These are phyloP conservation scores for Myotis planiceps DNA, from an alignment of 2,797 vertebrate genomes.

Conservation along the genomic window DNA sequence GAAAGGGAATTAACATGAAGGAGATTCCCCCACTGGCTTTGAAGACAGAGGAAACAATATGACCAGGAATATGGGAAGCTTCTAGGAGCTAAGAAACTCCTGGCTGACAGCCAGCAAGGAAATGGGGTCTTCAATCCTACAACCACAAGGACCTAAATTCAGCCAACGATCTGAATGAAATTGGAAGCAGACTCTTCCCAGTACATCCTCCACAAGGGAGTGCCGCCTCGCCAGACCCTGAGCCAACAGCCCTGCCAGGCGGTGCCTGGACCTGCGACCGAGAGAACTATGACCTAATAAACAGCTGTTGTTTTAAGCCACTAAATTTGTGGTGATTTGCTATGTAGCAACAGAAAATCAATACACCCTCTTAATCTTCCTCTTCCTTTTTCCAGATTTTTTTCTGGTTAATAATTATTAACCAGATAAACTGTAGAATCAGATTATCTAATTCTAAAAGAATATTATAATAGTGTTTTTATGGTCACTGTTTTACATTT, in stretches of 20 bases:
- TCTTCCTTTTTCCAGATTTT: neutral
- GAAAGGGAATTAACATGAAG: neutral
- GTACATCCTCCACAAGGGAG: neutral
- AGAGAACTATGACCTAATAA: neutral
- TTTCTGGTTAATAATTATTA: neutral
- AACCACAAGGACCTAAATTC: neutral
- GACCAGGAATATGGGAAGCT: neutral
- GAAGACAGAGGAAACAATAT: neutral
- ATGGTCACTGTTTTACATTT: neutral
- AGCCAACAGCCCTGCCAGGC: neutral
- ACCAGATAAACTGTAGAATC: neutral
- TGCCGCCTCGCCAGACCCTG: neutral
- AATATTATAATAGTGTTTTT: neutral
- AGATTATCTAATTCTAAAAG: conserved; percentile 22
- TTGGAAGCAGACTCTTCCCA: neutral
- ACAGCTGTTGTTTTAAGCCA: neutral
- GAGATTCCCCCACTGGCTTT: neutral
- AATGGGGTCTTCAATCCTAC: neutral
- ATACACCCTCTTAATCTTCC: neutral
- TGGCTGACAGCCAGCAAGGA: neutral
- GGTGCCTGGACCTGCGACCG: neutral
- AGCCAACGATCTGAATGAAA: neutral
- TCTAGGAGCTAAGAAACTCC: neutral
- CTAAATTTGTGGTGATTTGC: neutral
- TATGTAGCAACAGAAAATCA: neutral